Evolutionary conservation across 2,888 invertebrate species (phyloP).

Genomic region (Polydrusus pterygomalis): DNA sequence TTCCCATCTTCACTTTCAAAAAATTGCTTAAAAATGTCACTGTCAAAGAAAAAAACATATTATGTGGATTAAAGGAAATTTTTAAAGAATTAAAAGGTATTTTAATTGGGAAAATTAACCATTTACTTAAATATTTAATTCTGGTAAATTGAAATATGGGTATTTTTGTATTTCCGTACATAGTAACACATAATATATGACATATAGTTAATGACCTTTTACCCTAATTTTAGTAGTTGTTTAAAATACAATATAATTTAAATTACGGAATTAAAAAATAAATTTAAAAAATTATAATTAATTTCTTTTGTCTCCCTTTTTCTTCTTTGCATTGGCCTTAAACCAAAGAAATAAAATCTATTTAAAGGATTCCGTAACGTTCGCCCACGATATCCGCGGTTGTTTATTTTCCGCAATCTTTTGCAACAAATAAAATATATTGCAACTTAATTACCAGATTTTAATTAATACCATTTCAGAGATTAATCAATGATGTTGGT

Average conservation of each 20-base stretch:
- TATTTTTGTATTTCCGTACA: too few species aligned
- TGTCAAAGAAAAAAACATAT: too few species aligned
- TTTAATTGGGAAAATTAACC: too few species aligned
- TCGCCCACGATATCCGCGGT: not conserved
- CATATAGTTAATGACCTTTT: too few species aligned
- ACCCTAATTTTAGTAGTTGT: too few species aligned
- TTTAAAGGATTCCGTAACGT: constrained; percentile 5
- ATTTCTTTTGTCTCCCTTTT: not conserved
- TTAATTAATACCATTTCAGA: constrained; percentile 15
- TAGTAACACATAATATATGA: too few species aligned
- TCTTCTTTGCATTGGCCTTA: not conserved
- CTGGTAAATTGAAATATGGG: too few species aligned
- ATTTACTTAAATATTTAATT: too few species aligned
- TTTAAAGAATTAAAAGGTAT: too few species aligned
- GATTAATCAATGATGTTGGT: constrained; percentile 13
- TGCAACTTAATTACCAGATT: constrained; percentile 11
- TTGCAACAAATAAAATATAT: constrained; percentile 12
- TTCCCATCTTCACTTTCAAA: too few species aligned
- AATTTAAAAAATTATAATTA: not conserved
- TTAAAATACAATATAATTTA: not conserved
- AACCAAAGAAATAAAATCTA: constrained; percentile 9
- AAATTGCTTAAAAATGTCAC: too few species aligned
- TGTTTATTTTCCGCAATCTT: constrained; percentile 16
- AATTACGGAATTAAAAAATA: not conserved
- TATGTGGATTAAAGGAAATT: too few species aligned